A percentile compares a stretch with the other conserved stretches of the same genome.
Conservation (phyloP, 30 jellyfish, hydroid and myxozoan genomes). For the Aurelia sp. region DNA sequence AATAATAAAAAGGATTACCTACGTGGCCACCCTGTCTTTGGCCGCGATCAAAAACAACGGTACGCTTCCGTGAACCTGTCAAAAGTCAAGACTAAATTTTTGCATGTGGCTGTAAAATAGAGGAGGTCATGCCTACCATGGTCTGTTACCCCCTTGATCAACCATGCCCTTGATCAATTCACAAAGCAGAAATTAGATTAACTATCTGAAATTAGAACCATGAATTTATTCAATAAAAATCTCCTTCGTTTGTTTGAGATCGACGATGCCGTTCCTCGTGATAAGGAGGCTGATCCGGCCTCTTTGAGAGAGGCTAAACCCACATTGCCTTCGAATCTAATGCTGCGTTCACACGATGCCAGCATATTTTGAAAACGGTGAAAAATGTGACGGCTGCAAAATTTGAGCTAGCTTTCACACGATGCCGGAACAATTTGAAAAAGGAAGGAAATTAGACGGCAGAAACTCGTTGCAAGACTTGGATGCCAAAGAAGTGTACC, state of each 20-base stretch:
- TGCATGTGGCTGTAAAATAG: conserved; percentile 55
- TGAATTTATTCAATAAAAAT: neutral
- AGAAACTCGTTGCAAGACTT: no score
- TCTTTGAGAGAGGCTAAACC: no score
- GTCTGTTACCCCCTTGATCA: conserved; percentile 46
- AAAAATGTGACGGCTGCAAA: no score
- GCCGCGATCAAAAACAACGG: conserved; percentile 70
- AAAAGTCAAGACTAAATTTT: conserved; percentile 30
- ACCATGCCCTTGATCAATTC: conserved; percentile 25
- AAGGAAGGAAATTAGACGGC: no score
- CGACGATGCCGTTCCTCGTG: no score
- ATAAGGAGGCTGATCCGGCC: no score
- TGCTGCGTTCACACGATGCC: no score
- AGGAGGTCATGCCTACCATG: conserved; percentile 55
- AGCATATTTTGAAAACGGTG: no score
- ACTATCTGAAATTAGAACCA: neutral
- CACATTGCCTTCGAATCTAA: no score
- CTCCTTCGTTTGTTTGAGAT: neutral
- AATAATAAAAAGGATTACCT: conserved; percentile 59
- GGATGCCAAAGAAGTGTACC: no score
- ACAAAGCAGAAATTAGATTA: conserved; percentile 12
- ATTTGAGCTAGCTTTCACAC: no score
- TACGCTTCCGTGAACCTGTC: conserved; percentile 73
- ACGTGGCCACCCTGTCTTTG: conserved; percentile 75
- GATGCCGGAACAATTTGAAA: no score